Base-by-base conservation (phyloP, 2,113 vertebrate species). In the Petroica traversi region DNA sequence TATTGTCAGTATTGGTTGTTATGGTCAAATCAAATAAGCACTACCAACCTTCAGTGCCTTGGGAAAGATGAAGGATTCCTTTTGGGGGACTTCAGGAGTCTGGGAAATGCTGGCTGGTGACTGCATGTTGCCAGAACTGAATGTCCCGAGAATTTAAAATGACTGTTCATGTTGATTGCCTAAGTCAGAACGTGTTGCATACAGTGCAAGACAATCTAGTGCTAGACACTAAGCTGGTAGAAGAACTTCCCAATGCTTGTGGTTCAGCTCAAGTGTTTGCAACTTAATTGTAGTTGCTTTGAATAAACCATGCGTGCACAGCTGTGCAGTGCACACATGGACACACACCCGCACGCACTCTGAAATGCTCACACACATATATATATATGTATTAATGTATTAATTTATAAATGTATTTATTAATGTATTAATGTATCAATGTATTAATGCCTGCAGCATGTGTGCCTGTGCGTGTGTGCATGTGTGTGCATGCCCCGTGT, bases 231-330 rank as follows among this genome's bases (percentile, higher is more conserved):
- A n/a, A 92, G 67, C 80, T 28, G 77, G 75, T 11, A 88, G 79
- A 79, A 88, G 49, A 88, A 92, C 89, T 94, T 95, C 92, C 38
- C 61, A 77, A 36, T 14, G 62, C 46, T 95, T 86, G 83, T 64
- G 86, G 88, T 86, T 93, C 85, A 81, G 79, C 68, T 97, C 59
- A 81, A 95, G 72, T 63, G 55, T 86, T 92, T 93, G 76, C 8
- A 62, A 92, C 59, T 86, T 63, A 55, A 59, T 63, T 86, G 66
- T n/a, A 61, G 59, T 29, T 77, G 76, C 68, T 91, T 74, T 71
- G 68, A 77, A 63, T 92, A 96, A 96, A 92, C 76, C 92, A 95
- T 84, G 63, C 92, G 89, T 63, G 80, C 66, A 40, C 1, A 48
- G 67, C 82, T 80, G 88, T 25, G 5, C 49, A 6, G 1, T 11